Evolutionary conservation across 2,113 vertebrate species (phyloP).

Genomic region (Gobiocypris rarus): DNA sequence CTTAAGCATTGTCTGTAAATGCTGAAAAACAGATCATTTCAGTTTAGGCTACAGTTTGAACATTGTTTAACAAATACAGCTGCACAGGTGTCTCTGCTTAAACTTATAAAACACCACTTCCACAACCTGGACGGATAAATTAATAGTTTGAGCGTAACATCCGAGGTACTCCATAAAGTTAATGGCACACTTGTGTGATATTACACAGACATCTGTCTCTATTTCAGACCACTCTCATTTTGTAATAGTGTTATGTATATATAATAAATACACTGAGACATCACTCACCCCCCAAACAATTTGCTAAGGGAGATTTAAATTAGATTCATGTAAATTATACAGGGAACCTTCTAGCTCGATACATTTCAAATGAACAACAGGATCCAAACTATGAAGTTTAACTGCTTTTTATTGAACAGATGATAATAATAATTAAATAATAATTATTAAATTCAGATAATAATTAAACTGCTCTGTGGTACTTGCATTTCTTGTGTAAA

Average conservation of each 20-base stretch:
- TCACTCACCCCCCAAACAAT: neutral
- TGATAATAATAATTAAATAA: too few relatives aligned
- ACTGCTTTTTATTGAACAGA: too few relatives aligned
- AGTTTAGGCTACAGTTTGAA: neutral
- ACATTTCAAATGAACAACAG: neutral
- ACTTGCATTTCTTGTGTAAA: too few relatives aligned
- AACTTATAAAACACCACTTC: neutral
- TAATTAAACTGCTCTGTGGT: too few relatives aligned
- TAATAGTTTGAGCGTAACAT: neutral
- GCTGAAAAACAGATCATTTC: constrained; percentile 75
- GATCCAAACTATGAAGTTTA: neutral
- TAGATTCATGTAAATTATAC: neutral
- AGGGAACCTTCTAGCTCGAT: neutral
- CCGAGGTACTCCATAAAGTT: constrained; percentile 4
- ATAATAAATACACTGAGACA: neutral
- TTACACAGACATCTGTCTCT: neutral
- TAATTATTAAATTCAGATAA: too few relatives aligned
- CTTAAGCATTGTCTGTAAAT: constrained; percentile 99
- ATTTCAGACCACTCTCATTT: neutral
- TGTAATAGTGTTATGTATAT: neutral
- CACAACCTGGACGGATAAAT: neutral
- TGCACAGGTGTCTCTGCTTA: neutral
- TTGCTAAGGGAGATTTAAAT: neutral
- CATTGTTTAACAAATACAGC: neutral
- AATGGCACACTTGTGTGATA: constrained; percentile 14